Conservation (phyloP, 2,113 vertebrate genomes). For the Aldabrachelys gigantea region DNA sequence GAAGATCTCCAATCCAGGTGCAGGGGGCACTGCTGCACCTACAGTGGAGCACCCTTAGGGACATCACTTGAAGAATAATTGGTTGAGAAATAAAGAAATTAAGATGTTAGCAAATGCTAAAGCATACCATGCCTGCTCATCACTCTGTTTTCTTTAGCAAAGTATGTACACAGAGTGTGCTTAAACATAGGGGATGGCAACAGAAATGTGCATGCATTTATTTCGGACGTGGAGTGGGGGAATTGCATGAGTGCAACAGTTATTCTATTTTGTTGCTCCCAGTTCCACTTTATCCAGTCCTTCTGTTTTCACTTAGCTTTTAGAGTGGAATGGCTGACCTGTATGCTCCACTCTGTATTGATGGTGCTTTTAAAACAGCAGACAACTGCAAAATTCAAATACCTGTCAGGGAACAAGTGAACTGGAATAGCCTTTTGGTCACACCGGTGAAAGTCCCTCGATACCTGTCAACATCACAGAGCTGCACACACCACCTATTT, state of each 20-base stretch:
- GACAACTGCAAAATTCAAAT: background rate
- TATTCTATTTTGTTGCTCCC: background rate
- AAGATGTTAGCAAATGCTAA: background rate
- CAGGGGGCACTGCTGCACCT: no score
- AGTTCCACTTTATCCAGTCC: background rate
- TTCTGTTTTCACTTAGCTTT: background rate
- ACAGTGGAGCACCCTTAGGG: no score
- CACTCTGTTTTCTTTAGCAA: background rate
- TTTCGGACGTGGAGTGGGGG: background rate
- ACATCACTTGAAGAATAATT: no score
- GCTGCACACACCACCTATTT: background rate
- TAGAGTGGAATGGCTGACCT: background rate
- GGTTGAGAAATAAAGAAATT: background rate
- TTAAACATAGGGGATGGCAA: no score
- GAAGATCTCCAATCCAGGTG: no score
- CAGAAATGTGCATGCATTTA: background rate
- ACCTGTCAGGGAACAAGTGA: background rate
- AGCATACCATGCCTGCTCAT: background rate
- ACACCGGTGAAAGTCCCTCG: background rate
- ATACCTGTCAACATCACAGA: background rate
- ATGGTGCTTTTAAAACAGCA: background rate
- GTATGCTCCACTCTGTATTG: background rate
- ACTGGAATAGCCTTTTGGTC: background rate
- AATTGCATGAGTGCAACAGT: background rate
- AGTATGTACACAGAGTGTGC: background rate